A percentile compares a stretch with the other conserved stretches of the same genome.
Conservation (phyloP, 2,113 vertebrate genomes). For the Cyanocitta stelleri region DNA sequence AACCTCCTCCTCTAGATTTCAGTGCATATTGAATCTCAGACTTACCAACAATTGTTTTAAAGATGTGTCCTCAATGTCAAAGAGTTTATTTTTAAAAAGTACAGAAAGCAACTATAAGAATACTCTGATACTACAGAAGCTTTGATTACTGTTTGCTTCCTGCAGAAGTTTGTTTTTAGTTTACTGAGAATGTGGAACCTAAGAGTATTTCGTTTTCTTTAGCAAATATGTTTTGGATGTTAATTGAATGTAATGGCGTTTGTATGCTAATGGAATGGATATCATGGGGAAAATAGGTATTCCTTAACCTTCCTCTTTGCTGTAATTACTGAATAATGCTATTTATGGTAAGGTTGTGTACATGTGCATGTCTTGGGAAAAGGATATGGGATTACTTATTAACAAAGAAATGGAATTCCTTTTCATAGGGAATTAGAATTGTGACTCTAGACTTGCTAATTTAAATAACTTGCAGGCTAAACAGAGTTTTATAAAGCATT, state of each 20-base stretch:
- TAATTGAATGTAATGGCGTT: not conserved
- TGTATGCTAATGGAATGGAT: not conserved
- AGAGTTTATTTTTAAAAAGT: not conserved
- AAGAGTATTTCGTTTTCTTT: not conserved
- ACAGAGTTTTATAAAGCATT: conserved; percentile 16
- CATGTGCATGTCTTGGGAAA: not conserved
- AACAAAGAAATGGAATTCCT: conserved; percentile 18
- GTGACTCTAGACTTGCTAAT: conserved; percentile 14
- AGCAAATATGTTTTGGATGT: not conserved
- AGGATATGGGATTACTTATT: not conserved
- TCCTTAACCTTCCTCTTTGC: not conserved
- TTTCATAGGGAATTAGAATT: conserved; percentile 16
- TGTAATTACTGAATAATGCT: not conserved
- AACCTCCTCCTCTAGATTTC: not conserved
- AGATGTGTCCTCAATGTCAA: not conserved
- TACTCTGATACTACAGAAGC: not conserved
- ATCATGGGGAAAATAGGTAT: not conserved
- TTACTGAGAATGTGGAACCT: not conserved
- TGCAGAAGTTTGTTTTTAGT: not conserved
- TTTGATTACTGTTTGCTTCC: not conserved
- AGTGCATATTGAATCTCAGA: not conserved
- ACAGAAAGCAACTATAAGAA: not conserved
- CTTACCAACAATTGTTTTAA: not conserved
- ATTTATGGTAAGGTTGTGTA: not conserved
- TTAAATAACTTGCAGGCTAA: conserved; percentile 10